Conservation (phyloP, 2,797 vertebrate genomes). For the Etheostoma nigrum region DNA sequence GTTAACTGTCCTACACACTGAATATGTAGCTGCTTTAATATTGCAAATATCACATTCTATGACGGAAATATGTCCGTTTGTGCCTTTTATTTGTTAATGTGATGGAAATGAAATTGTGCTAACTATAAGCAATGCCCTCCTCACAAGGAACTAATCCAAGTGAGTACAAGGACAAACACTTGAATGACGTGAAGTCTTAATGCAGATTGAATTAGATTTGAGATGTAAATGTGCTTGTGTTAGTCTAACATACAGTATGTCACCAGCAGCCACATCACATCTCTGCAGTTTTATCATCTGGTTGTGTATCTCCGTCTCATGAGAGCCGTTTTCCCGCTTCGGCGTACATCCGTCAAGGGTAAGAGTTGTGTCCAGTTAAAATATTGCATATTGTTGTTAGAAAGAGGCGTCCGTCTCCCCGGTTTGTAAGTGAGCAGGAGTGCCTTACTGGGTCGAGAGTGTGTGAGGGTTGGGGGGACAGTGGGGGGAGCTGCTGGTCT, state of each 20-base stretch:
- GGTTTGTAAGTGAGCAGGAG: slow-evolving; percentile 35
- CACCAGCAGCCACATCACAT: not conserved
- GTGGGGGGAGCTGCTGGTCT: slow-evolving; percentile 29
- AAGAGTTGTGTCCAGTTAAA: not conserved
- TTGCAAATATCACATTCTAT: slow-evolving; percentile 15
- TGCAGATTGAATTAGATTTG: not conserved
- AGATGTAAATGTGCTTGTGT: not conserved
- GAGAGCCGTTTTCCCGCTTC: not conserved
- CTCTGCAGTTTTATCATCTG: not conserved
- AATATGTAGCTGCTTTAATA: slow-evolving; percentile 28
- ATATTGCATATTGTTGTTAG: slow-evolving; percentile 27
- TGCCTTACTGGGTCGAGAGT: slow-evolving; percentile 44
- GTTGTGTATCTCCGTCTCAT: too few species aligned
- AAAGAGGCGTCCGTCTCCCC: slow-evolving; percentile 20
- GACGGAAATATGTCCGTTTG: slow-evolving; percentile 34
- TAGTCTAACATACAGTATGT: not conserved
- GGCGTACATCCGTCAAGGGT: not conserved
- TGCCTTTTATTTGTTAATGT: slow-evolving; percentile 26
- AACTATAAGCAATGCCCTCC: not conserved
- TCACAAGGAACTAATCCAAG: not conserved
- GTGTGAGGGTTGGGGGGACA: not conserved
- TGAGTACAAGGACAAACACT: not conserved
- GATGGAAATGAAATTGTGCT: slow-evolving; percentile 15
- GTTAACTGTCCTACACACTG: slow-evolving; percentile 7
- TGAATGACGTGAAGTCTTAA: not conserved